A percentile compares a stretch with the other conserved stretches of the same genome.
These are phyloP conservation scores for Brachynemurus nebulosus DNA, from an alignment of 2,888 invertebrate genomes.

Conservation along the genomic window DNA sequence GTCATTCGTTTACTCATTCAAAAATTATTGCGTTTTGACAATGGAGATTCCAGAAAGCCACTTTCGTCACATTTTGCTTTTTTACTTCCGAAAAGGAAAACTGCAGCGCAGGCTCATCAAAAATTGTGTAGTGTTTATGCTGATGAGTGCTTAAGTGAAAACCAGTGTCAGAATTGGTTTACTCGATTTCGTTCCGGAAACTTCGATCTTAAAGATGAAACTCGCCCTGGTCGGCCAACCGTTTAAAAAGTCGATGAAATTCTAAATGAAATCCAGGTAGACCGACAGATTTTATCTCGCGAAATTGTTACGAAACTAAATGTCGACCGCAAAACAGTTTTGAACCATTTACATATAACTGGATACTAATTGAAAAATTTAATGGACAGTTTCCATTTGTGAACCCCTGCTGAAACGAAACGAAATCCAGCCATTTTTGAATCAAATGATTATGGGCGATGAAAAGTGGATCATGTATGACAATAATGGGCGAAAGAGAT, in stretches of 20 bases:
- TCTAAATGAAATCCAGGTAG: background rate
- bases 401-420: too few relatives aligned
- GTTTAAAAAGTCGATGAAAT: background rate
- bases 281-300: background rate
- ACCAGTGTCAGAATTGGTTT: slow-evolving; percentile 2
- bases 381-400: too few relatives aligned
- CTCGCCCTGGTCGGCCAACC: background rate
- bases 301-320: background rate
- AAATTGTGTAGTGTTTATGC: background rate
- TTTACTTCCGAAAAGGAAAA: too few relatives aligned
- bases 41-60: too few relatives aligned
- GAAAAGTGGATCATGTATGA: background rate
- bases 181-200: background rate
- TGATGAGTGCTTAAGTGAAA: background rate
- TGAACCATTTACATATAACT: too few relatives aligned
- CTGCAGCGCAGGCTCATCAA: background rate
- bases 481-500: slow-evolving; percentile 14
- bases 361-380: too few relatives aligned
- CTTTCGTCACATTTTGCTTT: too few relatives aligned
- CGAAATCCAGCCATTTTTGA: too few relatives aligned
- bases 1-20: too few relatives aligned
- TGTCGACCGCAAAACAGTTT: background rate
- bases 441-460: background rate
- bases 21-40: too few relatives aligned
- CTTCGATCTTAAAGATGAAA: background rate